A percentile compares a stretch with the other conserved stretches of the same genome.
These are phyloP conservation scores for Aleadryas rufinucha DNA, from an alignment of 2,113 vertebrate genomes.

Conservation along the genomic window DNA sequence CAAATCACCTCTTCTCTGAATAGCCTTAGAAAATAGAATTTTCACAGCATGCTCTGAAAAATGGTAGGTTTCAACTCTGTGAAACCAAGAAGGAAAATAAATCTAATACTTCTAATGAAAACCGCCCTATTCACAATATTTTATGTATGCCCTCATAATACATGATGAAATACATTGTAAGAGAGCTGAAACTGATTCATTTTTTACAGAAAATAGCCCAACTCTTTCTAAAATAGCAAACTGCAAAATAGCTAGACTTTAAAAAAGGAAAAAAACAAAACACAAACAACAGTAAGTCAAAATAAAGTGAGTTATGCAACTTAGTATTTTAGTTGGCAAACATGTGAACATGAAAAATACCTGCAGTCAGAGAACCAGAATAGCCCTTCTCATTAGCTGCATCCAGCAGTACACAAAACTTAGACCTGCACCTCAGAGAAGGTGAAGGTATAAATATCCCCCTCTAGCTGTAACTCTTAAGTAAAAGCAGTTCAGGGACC, in stretches of 20 bases:
- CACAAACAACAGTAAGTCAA: background rate
- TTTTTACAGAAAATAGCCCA: background rate
- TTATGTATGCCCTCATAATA: rapidly evolving
- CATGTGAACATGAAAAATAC: background rate
- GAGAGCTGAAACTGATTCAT: background rate
- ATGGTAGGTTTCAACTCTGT: background rate
- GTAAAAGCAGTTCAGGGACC: background rate
- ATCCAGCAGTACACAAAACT: background rate
- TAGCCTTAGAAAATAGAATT: background rate
- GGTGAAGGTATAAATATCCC: background rate
- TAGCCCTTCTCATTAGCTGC: background rate
- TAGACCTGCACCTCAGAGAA: background rate
- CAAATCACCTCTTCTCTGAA: background rate
- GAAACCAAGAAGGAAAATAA: background rate
- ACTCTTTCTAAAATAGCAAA: background rate
- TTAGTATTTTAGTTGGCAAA: background rate
- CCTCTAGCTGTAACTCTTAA: background rate
- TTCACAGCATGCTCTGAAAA: conserved; percentile 13
- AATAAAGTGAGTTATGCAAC: background rate
- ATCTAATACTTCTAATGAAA: background rate
- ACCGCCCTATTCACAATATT: background rate
- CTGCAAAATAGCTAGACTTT: background rate
- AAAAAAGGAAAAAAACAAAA: background rate
- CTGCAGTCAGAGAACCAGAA: background rate
- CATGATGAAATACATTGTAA: background rate